phyloP scores from a whole-genome alignment of 2,797 vertebrate genomes.

The Sparidentex hasta region DNA sequence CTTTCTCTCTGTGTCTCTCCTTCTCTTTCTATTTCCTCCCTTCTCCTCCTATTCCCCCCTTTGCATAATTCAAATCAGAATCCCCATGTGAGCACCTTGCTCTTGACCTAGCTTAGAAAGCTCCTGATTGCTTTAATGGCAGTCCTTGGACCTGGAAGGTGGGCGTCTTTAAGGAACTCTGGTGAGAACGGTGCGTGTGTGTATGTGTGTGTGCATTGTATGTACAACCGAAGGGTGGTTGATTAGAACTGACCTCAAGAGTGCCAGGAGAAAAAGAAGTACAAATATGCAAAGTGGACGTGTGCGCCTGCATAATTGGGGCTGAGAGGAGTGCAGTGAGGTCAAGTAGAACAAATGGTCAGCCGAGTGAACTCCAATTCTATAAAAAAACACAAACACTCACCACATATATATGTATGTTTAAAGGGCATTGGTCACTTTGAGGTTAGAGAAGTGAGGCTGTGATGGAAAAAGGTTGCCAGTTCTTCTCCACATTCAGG shows the following conservation, averaged over 20 bases:
- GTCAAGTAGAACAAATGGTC: conserved; percentile 79
- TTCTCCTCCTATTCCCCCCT: conserved; percentile 53
- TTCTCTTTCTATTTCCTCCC: conserved; percentile 59
- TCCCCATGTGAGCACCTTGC: conserved; percentile 80
- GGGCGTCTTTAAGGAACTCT: conserved; percentile 78
- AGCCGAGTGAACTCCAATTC: conserved; percentile 55
- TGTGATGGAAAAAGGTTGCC: conserved; percentile 54
- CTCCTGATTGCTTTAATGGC: conserved; percentile 88
- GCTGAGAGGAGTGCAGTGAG: conserved; percentile 65
- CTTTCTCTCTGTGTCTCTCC: conserved; percentile 41
- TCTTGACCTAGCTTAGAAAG: conserved; percentile 81
- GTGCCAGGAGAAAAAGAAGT: conserved; percentile 75
- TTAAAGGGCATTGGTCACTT: conserved; percentile 52
- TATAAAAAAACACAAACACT: conserved; percentile 57
- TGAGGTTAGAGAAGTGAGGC: conserved; percentile 48
- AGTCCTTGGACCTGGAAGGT: conserved; percentile 81
- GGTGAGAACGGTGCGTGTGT: conserved; percentile 56
- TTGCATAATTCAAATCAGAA: conserved; percentile 83
- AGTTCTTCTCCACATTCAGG: conserved; percentile 24
- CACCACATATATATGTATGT: conserved; percentile 57
- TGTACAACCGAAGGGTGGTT: conserved; percentile 75
- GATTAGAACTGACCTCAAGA: conserved; percentile 82
- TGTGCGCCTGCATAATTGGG: conserved; percentile 79
- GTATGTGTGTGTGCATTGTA: conserved; percentile 49
- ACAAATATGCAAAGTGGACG: conserved; percentile 78